Conservation (phyloP, 2,797 vertebrate species). For the Martes flavigula region DNA sequence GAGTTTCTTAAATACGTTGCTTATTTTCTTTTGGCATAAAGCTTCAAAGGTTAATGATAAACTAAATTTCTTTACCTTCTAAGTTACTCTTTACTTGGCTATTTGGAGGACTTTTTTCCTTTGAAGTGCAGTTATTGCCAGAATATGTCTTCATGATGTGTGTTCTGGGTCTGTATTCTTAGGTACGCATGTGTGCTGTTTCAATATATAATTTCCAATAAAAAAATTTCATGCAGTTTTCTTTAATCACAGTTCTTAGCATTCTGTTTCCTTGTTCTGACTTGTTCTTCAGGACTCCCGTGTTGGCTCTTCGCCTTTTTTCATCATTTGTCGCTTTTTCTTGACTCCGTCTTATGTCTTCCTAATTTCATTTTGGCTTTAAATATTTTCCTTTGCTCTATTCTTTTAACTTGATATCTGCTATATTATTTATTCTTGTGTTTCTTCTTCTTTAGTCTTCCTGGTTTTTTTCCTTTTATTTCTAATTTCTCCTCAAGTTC, state of each 20-base stretch:
- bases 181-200: background rate
- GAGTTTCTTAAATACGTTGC: background rate
- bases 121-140: background rate
- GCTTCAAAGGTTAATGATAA: background rate
- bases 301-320: background rate
- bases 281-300: background rate
- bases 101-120: background rate
- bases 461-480: background rate
- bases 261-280: background rate
- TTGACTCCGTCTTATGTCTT: background rate
- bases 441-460: background rate
- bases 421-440: background rate
- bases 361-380: background rate
- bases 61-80: background rate
- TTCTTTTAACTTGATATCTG: background rate
- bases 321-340: background rate
- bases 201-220: background rate
- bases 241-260: background rate
- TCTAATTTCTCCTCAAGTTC: background rate
- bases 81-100: background rate
- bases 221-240: background rate
- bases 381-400: background rate
- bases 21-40: background rate
- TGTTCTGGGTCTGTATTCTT: background rate
- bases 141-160: background rate